These are phyloP conservation scores for Pammene aurita DNA, from an alignment of 2,888 invertebrate genomes.

Conservation along the genomic window DNA sequence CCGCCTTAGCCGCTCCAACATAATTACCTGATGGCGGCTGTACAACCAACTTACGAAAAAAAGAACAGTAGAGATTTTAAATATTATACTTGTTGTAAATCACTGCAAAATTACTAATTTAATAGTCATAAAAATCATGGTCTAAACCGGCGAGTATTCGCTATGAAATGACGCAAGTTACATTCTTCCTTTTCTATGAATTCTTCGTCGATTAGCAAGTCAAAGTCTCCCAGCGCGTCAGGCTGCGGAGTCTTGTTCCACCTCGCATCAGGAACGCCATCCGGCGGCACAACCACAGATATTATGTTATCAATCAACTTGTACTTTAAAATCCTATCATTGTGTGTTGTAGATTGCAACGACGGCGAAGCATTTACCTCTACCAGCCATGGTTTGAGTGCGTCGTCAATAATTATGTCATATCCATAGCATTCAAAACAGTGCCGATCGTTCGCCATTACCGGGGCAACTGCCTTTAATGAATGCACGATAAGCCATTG, in stretches of 20 bases:
- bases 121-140: background rate
- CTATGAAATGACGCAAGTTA: constrained; percentile 56
- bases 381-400: constrained; percentile 96
- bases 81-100: too few species aligned
- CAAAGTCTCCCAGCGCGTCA: constrained; percentile 92
- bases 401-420: constrained; percentile 97
- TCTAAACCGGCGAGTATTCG: constrained; percentile 56
- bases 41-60: too few species aligned
- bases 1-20: too few species aligned
- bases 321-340: constrained; percentile 96
- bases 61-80: too few species aligned
- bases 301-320: constrained; percentile 97
- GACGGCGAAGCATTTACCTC: constrained; percentile 98
- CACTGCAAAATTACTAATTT: too few species aligned
- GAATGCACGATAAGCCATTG: constrained; percentile 97
- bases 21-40: too few species aligned
- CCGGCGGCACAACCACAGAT: constrained; percentile 94
- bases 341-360: constrained; percentile 95
- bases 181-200: constrained; percentile 86
- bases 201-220: constrained; percentile 94
- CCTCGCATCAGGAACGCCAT: constrained; percentile 93
- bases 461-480: constrained; percentile 95
- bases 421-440: constrained; percentile 98
- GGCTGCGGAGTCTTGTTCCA: constrained; percentile 92
- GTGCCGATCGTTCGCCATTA: constrained; percentile 96